These are phyloP conservation scores for Neocrepidodera transversa DNA, from an alignment of 2,888 invertebrate genomes.

Conservation along the genomic window DNA sequence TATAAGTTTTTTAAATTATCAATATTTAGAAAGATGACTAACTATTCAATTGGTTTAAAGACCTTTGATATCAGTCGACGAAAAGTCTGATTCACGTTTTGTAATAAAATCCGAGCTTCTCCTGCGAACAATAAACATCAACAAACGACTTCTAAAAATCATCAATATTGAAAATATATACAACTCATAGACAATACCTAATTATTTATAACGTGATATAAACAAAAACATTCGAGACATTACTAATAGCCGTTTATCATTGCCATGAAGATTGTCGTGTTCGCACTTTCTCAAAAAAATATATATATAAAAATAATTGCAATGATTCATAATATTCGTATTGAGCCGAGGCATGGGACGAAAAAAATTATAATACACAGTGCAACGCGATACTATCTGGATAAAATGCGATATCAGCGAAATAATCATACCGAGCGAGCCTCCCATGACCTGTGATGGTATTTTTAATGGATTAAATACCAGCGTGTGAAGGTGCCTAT, in stretches of 20 bases:
- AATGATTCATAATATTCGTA: background rate
- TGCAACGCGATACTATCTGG: slow-evolving; percentile 36
- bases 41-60: too few species aligned
- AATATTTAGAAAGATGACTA: too few species aligned
- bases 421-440: slow-evolving; percentile 26
- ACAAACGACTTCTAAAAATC: slow-evolving; percentile 11
- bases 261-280: slow-evolving; percentile 20
- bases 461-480: slow-evolving; percentile 37
- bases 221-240: slow-evolving; percentile 20
- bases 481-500: slow-evolving; percentile 40
- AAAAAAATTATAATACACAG: slow-evolving; percentile 23
- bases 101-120: too few species aligned
- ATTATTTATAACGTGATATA: slow-evolving; percentile 20
- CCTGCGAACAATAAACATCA: too few species aligned
- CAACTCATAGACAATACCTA: slow-evolving; percentile 19
- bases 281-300: slow-evolving; percentile 20
- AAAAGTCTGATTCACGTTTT: too few species aligned
- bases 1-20: too few species aligned
- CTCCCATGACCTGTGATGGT: slow-evolving; percentile 24
- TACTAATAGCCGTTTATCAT: slow-evolving; percentile 24
- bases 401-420: slow-evolving; percentile 37
- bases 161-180: slow-evolving; percentile 15
- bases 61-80: too few species aligned
- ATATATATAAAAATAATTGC: slow-evolving; percentile 17
- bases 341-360: background rate